Percentiles rank a stretch among this genome's conserved stretches.
Conservation (phyloP, 2,113 vertebrate species). For the Peromyscus californicus region DNA sequence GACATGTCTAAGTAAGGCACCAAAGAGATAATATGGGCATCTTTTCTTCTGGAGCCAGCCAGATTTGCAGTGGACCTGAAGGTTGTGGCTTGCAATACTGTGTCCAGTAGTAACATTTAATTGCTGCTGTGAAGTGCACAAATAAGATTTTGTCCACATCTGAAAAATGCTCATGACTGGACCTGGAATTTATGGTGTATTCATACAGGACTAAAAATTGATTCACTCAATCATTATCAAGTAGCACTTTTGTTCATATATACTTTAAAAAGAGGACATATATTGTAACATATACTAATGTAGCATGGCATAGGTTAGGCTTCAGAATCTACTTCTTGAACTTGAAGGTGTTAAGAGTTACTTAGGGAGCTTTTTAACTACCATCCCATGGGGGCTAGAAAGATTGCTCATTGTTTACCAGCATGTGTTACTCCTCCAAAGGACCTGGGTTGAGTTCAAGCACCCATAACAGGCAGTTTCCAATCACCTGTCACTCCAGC, state of each 20-base stretch:
- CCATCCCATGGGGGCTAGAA: neutral
- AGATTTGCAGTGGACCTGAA: slow-evolving; percentile 21
- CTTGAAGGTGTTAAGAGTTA: slow-evolving; percentile 14
- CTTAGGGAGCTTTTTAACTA: neutral
- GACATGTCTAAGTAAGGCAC: neutral
- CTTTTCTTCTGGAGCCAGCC: slow-evolving; percentile 34
- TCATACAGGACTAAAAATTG: slow-evolving; percentile 42
- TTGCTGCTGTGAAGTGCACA: slow-evolving; percentile 26
- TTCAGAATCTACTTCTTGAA: slow-evolving; percentile 42
- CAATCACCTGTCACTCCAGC: neutral
- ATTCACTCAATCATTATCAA: slow-evolving; percentile 30
- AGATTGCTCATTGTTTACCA: neutral
- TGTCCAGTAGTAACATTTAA: slow-evolving; percentile 26
- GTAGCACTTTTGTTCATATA: slow-evolving; percentile 38
- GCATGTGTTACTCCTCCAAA: neutral
- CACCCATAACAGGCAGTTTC: neutral
- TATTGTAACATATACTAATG: neutral
- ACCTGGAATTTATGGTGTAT: neutral
- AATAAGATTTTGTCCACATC: slow-evolving; percentile 43
- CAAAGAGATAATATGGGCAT: neutral
- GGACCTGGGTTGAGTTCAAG: neutral
- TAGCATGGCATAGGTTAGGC: neutral
- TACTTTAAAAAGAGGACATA: neutral
- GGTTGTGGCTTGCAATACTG: neutral
- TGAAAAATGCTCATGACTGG: slow-evolving; percentile 33